These are phyloP conservation scores for Piscicola geometra DNA, from an alignment of 2,888 invertebrate genomes.

Conservation along the genomic window DNA sequence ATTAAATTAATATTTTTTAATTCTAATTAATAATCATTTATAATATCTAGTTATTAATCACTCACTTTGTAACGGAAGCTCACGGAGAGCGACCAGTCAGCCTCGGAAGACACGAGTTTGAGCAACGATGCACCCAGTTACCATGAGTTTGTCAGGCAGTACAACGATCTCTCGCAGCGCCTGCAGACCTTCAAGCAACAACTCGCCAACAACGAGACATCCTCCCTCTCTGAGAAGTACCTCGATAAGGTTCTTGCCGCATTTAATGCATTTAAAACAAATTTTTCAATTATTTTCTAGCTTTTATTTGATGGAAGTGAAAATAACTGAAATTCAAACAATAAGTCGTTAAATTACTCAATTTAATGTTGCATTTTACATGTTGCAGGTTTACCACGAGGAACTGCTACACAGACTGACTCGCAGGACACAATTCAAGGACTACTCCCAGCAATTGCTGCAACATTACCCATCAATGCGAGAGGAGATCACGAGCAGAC, in stretches of 20 bases:
- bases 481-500: neutral
- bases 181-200: conserved; percentile 3
- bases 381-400: conserved; percentile 22
- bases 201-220: neutral
- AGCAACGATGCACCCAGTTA: conserved; percentile 21
- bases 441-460: conserved; percentile 19
- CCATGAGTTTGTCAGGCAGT: conserved; percentile 26
- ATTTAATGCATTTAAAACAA: neutral
- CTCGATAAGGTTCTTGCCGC: conserved; percentile 5
- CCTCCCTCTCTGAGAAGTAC: conserved; percentile 21
- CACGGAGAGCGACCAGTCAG: conserved; percentile 14
- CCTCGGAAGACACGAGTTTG: conserved; percentile 18
- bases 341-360: too few relatives aligned
- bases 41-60: neutral
- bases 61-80: neutral
- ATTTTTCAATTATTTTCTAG: neutral
- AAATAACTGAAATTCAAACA: too few relatives aligned
- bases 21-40: neutral
- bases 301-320: too few relatives aligned
- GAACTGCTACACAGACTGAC: conserved; percentile 27
- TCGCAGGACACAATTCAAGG: conserved; percentile 25
- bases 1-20: neutral
- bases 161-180: conserved; percentile 3
- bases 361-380: too few relatives aligned
- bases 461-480: conserved; percentile 8